A percentile compares a stretch with the other conserved stretches of the same genome.
Evolutionary conservation across 2,888 invertebrate genomes (phyloP).

Genomic region (Campaea margaritaria): DNA sequence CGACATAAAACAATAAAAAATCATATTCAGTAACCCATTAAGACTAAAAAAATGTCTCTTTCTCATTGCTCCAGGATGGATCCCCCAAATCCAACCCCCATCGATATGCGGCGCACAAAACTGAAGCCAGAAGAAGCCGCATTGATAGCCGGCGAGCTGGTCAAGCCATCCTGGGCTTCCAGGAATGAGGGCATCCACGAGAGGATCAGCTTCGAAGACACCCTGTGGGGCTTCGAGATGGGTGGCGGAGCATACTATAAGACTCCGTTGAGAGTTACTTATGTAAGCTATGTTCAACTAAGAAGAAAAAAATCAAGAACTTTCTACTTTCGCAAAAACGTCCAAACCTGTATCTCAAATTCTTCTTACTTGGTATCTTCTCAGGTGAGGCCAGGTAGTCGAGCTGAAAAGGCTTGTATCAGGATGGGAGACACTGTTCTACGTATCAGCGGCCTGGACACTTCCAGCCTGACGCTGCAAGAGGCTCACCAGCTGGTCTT

Average conservation of each 20-base stretch:
- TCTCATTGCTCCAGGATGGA: conserved; percentile 30
- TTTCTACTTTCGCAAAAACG: no score
- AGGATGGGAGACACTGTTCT: conserved; percentile 66
- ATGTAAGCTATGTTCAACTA: conserved; percentile 46
- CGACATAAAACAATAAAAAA: no score
- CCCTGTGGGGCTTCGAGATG: conserved; percentile 76
- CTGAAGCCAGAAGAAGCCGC: conserved; percentile 67
- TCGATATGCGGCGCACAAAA: conserved; percentile 67
- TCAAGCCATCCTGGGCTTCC: conserved; percentile 72
- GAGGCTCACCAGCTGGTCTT: conserved; percentile 72
- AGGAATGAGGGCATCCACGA: conserved; percentile 76
- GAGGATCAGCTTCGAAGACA: conserved; percentile 74
- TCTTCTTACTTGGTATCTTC: background rate
- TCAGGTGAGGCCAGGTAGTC: conserved; percentile 70
- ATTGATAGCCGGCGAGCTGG: conserved; percentile 64
- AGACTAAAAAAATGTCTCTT: no score
- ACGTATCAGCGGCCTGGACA: conserved; percentile 71
- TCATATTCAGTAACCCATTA: no score
- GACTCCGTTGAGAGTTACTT: conserved; percentile 69
- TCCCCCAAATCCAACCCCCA: conserved; percentile 49
- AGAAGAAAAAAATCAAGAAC: no score
- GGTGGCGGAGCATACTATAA: conserved; percentile 72
- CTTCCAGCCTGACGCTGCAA: conserved; percentile 71
- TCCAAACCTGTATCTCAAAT: no score
- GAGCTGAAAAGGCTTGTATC: conserved; percentile 72